Evolutionary conservation across 2,888 invertebrate genomes (phyloP).

Genomic region (Melinaea marsaeus): DNA sequence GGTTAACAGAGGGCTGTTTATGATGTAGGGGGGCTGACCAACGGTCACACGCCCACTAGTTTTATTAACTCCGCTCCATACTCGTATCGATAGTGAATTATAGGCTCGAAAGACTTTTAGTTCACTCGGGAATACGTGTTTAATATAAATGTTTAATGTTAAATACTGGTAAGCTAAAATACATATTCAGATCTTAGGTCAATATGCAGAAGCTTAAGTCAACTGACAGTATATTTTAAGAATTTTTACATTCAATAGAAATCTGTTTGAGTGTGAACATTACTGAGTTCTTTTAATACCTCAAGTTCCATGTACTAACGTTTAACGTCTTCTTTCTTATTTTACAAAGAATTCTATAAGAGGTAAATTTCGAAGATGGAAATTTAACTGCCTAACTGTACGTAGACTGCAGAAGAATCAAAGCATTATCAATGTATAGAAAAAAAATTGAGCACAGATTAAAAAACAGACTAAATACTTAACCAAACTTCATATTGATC

Average conservation of each 20-base stretch:
- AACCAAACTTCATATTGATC: no score
- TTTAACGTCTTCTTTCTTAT: slow-evolving; percentile 3
- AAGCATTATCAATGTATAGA: no score
- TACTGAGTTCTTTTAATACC: slow-evolving; percentile 4
- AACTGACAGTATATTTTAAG: slow-evolving; percentile 1
- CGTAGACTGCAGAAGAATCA: no score
- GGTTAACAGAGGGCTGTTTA: slow-evolving; percentile 38
- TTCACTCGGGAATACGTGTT: background rate
- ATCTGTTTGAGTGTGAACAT: slow-evolving; percentile 6
- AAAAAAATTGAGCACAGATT: no score
- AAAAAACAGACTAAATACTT: no score
- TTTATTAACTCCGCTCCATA: slow-evolving; percentile 53
- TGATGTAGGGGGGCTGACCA: slow-evolving; percentile 50
- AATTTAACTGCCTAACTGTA: no score
- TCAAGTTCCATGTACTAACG: background rate
- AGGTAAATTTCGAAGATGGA: no score
- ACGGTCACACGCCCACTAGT: slow-evolving; percentile 57
- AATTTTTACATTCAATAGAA: background rate
- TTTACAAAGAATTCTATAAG: background rate
- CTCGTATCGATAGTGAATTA: slow-evolving; percentile 15
- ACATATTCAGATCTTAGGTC: background rate
- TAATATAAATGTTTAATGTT: no score
- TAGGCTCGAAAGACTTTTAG: slow-evolving; percentile 3
- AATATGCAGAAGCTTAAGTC: background rate
- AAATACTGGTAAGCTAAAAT: background rate